Evolutionary conservation across 2,797 vertebrate species (phyloP).

Genomic region (Pitangus sulphuratus): DNA sequence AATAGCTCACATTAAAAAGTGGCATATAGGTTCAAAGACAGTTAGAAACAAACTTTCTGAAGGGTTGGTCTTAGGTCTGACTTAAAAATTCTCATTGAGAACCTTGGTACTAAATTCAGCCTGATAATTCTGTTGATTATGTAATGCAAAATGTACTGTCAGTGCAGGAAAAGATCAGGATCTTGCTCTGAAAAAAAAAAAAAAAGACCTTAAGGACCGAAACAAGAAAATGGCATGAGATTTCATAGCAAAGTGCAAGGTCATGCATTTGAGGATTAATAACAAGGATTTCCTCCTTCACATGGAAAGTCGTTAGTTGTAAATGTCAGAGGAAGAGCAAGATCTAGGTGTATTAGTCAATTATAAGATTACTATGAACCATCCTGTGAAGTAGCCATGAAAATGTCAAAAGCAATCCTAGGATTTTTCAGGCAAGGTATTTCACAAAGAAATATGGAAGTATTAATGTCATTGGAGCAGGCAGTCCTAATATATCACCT

Average conservation of each 20-base stretch:
- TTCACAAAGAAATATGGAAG: constrained; percentile 69
- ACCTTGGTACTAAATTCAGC: neutral
- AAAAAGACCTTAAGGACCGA: neutral
- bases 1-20: neutral
- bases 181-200: neutral
- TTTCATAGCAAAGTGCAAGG: constrained; percentile 26
- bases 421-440: constrained; percentile 57
- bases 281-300: constrained; percentile 32
- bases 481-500: constrained; percentile 59
- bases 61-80: neutral
- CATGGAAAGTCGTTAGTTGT: constrained; percentile 45
- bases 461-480: constrained; percentile 61
- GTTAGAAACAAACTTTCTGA: neutral
- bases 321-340: constrained; percentile 65
- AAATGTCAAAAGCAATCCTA: constrained; percentile 70
- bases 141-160: neutral
- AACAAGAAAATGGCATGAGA: neutral
- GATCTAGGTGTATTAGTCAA: constrained; percentile 63
- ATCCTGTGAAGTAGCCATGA: constrained; percentile 60
- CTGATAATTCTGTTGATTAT: neutral
- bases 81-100: neutral
- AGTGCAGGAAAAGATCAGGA: neutral
- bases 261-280: constrained; percentile 44
- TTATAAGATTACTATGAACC: constrained; percentile 61
- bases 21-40: neutral